A percentile compares a stretch with the other conserved stretches of the same genome.
Conservation (phyloP, 1,140 invertebrate genomes). For the Choristoneura fumiferana region DNA sequence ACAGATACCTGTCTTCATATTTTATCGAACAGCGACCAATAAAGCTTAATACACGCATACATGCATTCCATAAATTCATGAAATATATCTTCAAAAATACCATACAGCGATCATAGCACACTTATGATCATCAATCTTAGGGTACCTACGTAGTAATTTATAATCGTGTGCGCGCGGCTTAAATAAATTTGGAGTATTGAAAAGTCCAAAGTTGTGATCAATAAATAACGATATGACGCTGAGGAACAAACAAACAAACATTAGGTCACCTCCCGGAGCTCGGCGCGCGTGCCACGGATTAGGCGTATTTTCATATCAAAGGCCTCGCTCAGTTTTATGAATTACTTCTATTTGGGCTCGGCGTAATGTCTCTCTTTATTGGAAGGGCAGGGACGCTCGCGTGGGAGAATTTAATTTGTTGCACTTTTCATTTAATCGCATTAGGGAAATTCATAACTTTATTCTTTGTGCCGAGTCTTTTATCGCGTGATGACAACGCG, state of each 20-base stretch:
- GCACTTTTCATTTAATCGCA: constrained; percentile 59
- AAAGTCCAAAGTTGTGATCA: constrained; percentile 53
- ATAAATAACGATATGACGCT: constrained; percentile 48
- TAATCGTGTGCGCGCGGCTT: constrained; percentile 44
- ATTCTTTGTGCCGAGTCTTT: constrained; percentile 33
- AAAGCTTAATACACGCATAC: constrained; percentile 32
- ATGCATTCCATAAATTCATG: constrained; percentile 46
- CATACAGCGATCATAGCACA: constrained; percentile 56
- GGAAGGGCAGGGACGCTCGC: constrained; percentile 42
- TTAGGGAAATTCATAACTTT: constrained; percentile 51
- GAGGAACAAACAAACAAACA: constrained; percentile 51
- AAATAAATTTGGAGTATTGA: constrained; percentile 63
- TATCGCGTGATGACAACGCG: constrained; percentile 44
- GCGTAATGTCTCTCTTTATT: constrained; percentile 59
- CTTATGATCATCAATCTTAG: constrained; percentile 61
- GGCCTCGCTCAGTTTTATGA: constrained; percentile 60
- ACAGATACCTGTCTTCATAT: constrained; percentile 14
- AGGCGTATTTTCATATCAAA: constrained; percentile 75
- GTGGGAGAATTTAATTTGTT: constrained; percentile 72
- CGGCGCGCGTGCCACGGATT: constrained; percentile 64
- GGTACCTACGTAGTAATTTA: constrained; percentile 60
- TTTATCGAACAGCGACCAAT: constrained; percentile 34
- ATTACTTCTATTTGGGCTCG: constrained; percentile 57
- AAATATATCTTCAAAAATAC: constrained; percentile 43
- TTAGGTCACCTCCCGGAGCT: constrained; percentile 46